phyloP scores from a whole-genome alignment of 2,797 vertebrate genomes.

The Ptychobarbus kaznakovi region DNA sequence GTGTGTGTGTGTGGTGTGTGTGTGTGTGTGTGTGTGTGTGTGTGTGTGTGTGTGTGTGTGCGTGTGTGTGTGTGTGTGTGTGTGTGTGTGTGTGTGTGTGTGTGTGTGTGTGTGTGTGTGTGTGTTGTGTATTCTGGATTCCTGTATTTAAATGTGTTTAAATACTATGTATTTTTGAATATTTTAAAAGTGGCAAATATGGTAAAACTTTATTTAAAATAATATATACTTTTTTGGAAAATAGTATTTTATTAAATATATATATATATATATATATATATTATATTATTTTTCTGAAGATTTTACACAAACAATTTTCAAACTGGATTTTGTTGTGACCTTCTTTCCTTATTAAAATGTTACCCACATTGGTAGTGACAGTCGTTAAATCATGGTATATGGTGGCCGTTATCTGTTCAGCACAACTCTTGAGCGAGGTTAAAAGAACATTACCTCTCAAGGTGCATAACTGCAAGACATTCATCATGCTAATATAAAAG shows the following conservation, averaged over 20 bases:
- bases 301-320: background rate
- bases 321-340: conserved; percentile 5
- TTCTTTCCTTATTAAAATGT: conserved; percentile 45
- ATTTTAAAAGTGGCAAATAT: too few relatives aligned
- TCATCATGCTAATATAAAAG: conserved; percentile 71
- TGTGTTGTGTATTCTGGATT: too few relatives aligned
- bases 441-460: conserved; percentile 64
- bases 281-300: background rate
- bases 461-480: conserved; percentile 61
- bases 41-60: too few relatives aligned
- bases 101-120: too few relatives aligned
- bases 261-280: too few relatives aligned
- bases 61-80: too few relatives aligned
- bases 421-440: conserved; percentile 54
- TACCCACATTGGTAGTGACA: conserved; percentile 24
- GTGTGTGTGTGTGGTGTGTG: too few relatives aligned
- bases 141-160: too few relatives aligned
- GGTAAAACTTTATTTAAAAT: too few relatives aligned
- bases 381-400: conserved; percentile 47
- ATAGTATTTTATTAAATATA: background rate
- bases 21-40: too few relatives aligned
- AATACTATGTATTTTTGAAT: too few relatives aligned
- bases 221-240: background rate
- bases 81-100: too few relatives aligned
- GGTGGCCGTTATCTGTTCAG: conserved; percentile 32